These are phyloP conservation scores for Eremophila alpestris DNA, from an alignment of 2,797 vertebrate species.

Conservation along the genomic window DNA sequence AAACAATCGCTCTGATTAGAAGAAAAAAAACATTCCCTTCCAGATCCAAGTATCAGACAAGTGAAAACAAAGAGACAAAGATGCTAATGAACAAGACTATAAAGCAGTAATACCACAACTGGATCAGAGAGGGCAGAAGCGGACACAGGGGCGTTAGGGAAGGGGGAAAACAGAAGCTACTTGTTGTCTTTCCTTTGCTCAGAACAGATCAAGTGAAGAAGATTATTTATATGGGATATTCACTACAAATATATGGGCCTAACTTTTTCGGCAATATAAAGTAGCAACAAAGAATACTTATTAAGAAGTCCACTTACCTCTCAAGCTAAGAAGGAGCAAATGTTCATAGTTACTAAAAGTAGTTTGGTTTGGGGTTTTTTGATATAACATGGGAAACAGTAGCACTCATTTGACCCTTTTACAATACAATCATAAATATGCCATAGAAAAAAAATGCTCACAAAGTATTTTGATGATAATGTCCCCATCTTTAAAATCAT, in stretches of 20 bases:
- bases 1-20: background rate
- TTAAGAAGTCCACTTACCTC: background rate
- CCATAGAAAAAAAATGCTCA: background rate
- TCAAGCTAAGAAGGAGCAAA: background rate
- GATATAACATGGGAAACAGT: background rate
- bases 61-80: background rate
- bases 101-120: background rate
- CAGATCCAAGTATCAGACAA: background rate
- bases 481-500: background rate
- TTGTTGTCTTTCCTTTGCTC: background rate
- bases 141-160: rapidly evolving
- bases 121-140: background rate
- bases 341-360: background rate
- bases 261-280: background rate
- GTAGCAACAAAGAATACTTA: background rate
- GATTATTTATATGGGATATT: background rate
- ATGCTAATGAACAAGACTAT: background rate
- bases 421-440: background rate
- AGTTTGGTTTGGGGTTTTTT: background rate
- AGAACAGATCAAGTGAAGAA: background rate
- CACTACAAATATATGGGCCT: background rate
- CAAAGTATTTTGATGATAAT: background rate
- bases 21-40: background rate
- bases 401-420: background rate
- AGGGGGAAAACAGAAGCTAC: background rate